Evolutionary conservation across 2,888 invertebrate genomes (phyloP).

Genomic region (Gerosis bhagava): DNA sequence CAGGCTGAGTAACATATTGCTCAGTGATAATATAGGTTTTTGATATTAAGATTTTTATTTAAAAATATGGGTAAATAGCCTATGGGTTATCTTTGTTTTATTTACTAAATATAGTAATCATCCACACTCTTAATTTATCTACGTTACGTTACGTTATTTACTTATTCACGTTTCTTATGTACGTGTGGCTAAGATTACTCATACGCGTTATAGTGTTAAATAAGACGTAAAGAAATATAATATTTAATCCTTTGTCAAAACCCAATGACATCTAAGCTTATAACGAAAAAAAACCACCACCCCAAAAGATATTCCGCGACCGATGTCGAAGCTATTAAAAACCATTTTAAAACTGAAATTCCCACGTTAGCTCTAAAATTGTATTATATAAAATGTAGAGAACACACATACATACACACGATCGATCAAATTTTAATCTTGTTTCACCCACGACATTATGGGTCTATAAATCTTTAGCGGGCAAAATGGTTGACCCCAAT

Average conservation of each 20-base stretch:
- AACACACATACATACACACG: conserved; percentile 30
- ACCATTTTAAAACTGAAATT: conserved; percentile 33
- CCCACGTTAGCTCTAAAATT: conserved; percentile 49
- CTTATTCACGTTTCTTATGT: too few species aligned
- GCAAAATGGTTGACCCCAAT: conserved; percentile 56
- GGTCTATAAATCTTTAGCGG: conserved; percentile 39
- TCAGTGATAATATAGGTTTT: too few species aligned
- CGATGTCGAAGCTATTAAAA: conserved; percentile 15
- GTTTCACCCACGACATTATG: conserved; percentile 50
- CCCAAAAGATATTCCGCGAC: conserved; percentile 1
- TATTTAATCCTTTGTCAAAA: conserved; percentile 2
- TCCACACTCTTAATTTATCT: too few species aligned
- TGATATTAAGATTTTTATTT: too few species aligned
- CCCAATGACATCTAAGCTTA: conserved; percentile 7
- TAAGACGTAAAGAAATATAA: conserved; percentile 2
- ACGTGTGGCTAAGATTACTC: too few species aligned
- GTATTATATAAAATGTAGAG: conserved; percentile 9
- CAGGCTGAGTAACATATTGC: too few species aligned
- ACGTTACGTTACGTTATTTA: too few species aligned
- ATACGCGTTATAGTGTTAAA: conserved; percentile 12
- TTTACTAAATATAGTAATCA: too few species aligned
- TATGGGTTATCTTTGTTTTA: too few species aligned
- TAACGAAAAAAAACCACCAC: background rate
- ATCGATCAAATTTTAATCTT: conserved; percentile 48
- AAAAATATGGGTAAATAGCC: too few species aligned